A percentile compares a stretch with the other conserved stretches of the same genome.
Evolutionary conservation across 2,797 vertebrate genomes (phyloP).

Genomic region (Lophius americanus): DNA sequence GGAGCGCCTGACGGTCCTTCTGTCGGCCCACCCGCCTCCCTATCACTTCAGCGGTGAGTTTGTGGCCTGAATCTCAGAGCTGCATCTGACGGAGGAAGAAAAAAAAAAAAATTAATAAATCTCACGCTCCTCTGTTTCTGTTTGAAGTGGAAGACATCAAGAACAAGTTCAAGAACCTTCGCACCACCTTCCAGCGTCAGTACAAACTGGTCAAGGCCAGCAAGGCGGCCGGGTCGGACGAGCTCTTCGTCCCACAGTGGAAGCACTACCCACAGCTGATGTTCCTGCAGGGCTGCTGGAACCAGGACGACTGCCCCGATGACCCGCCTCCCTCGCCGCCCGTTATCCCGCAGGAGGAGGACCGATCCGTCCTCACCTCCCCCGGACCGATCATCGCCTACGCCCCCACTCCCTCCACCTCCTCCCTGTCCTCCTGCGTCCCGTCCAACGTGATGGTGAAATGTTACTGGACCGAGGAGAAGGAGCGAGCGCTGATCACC

Average conservation of each 20-base stretch:
- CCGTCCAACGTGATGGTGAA: constrained; percentile 38
- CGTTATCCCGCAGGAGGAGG: constrained; percentile 25
- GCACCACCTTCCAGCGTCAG: constrained; percentile 71
- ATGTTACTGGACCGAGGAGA: constrained; percentile 66
- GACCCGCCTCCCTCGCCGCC: neutral
- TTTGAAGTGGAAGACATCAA: constrained; percentile 69
- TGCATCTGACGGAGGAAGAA: neutral
- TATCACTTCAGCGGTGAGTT: constrained; percentile 53
- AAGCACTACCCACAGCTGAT: constrained; percentile 69
- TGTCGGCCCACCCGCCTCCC: constrained; percentile 54
- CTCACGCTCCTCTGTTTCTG: neutral
- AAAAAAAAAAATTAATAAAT: no score
- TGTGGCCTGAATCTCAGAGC: neutral
- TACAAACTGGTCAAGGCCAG: constrained; percentile 61
- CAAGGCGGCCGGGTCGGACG: constrained; percentile 15
- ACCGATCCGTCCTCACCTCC: constrained; percentile 4
- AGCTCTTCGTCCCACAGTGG: constrained; percentile 62
- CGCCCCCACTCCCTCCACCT: constrained; percentile 20
- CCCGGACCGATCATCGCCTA: constrained; percentile 32
- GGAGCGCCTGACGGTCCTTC: constrained; percentile 56
- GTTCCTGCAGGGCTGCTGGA: constrained; percentile 65
- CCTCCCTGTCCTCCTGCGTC: constrained; percentile 12
- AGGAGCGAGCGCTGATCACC: constrained; percentile 56
- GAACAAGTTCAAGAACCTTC: constrained; percentile 73
- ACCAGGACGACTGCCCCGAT: constrained; percentile 11